Percentiles rank a stretch among this genome's conserved stretches.
Conservation (phyloP, 2,113 vertebrate species). For the Bucco capensis region DNA sequence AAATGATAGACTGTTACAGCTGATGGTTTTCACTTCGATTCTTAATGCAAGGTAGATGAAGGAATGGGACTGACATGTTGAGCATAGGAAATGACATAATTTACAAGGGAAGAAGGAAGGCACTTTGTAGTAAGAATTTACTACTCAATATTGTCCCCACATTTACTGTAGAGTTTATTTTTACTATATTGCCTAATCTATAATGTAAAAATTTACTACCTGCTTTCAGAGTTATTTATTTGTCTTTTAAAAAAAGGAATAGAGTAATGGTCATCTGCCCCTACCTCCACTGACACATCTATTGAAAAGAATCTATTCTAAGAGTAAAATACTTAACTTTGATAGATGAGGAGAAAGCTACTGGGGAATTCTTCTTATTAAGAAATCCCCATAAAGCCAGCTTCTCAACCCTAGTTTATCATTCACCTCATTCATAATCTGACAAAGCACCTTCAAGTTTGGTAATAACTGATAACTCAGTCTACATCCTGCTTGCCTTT, state of each 20-base stretch:
- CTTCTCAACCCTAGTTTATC: neutral
- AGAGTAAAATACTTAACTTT: neutral
- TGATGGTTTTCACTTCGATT: conserved; percentile 44
- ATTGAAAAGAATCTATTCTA: neutral
- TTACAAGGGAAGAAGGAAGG: conserved; percentile 43
- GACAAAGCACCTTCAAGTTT: conserved; percentile 4
- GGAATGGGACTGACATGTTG: neutral
- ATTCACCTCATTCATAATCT: neutral
- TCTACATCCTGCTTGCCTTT: neutral
- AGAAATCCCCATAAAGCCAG: neutral
- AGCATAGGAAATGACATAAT: conserved; percentile 49
- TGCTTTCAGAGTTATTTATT: neutral
- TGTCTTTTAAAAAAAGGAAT: neutral
- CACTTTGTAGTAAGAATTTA: conserved; percentile 54
- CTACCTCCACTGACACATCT: neutral
- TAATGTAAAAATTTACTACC: conserved; percentile 15
- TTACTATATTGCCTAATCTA: conserved; percentile 34
- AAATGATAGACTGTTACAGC: conserved; percentile 51
- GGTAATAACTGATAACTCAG: neutral
- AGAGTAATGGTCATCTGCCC: neutral
- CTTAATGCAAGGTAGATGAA: neutral
- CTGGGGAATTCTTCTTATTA: neutral
- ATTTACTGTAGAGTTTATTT: conserved; percentile 15
- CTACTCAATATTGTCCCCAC: conserved; percentile 37
- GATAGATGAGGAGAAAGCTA: neutral